Evolutionary conservation across 35 echinoderm and acorn worm species (phyloP).

Genomic region (Stichopus chloronotus): DNA sequence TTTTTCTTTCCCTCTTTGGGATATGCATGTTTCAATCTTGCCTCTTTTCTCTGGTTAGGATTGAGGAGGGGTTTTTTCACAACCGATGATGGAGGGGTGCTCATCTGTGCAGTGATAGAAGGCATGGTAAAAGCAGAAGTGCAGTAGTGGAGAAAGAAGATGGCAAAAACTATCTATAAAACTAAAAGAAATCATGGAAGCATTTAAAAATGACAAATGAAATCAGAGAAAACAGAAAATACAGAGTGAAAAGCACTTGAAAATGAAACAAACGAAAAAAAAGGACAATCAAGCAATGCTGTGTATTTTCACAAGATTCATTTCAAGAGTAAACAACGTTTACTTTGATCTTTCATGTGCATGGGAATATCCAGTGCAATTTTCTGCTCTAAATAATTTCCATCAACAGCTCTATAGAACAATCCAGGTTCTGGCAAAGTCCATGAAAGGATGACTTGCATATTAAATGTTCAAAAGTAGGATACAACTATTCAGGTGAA

Average conservation of each 20-base stretch:
- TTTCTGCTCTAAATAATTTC: no score
- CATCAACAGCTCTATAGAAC: no score
- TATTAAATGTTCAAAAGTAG: no score
- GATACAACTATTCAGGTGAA: no score
- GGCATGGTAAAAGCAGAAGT: neutral
- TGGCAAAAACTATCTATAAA: neutral
- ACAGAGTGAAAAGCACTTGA: neutral
- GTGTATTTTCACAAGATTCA: neutral
- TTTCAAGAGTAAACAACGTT: no score
- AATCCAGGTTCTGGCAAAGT: no score
- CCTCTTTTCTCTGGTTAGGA: neutral
- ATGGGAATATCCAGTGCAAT: no score
- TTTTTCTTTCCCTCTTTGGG: neutral
- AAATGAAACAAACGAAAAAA: neutral
- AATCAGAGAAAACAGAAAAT: neutral
- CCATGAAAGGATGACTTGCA: no score
- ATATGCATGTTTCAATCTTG: neutral
- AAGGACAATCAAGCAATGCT: neutral
- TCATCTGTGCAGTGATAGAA: conserved; percentile 50
- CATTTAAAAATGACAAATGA: neutral
- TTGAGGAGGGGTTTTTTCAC: conserved; percentile 48
- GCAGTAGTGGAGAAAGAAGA: neutral
- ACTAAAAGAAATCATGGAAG: neutral
- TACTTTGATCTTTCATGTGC: no score
- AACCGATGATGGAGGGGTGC: neutral